phyloP scores from a whole-genome alignment of 1,140 invertebrate species.

The Drosophila azteca region DNA sequence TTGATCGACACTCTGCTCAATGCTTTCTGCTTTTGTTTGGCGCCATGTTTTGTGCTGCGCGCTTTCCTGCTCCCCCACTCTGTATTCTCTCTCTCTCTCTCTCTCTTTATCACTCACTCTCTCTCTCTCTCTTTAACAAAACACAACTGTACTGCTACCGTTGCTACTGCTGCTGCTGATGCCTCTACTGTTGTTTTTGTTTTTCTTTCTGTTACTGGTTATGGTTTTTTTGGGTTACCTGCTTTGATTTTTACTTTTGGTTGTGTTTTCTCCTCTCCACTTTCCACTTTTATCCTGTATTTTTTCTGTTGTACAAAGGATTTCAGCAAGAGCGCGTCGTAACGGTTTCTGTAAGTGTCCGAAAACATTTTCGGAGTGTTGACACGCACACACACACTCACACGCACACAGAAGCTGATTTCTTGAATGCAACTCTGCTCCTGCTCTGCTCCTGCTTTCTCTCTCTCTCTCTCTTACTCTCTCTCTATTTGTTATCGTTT shows the following conservation, averaged over 20 bases:
- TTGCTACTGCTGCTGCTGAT: slow-evolving; percentile 27
- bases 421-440: slow-evolving; percentile 61
- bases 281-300: neutral
- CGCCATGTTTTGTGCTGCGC: slow-evolving; percentile 49
- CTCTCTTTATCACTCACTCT: slow-evolving; percentile 31
- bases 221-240: slow-evolving; percentile 21
- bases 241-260: neutral
- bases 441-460: slow-evolving; percentile 16
- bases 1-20: slow-evolving; percentile 71
- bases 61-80: slow-evolving; percentile 58
- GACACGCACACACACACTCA: slow-evolving; percentile 35
- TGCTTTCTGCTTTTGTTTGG: slow-evolving; percentile 73
- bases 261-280: slow-evolving; percentile 24
- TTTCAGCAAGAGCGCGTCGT: slow-evolving; percentile 61
- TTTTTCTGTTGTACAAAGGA: slow-evolving; percentile 68
- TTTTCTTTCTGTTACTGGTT: slow-evolving; percentile 26
- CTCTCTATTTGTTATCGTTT: slow-evolving; percentile 45
- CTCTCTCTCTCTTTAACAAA: slow-evolving; percentile 27
- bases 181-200: slow-evolving; percentile 42
- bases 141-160: slow-evolving; percentile 11
- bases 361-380: slow-evolving; percentile 2
- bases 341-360: slow-evolving; percentile 49
- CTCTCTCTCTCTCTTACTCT: slow-evolving; percentile 32
- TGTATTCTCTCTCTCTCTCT: slow-evolving; percentile 26
- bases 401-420: slow-evolving; percentile 45